Evolutionary conservation across 2,113 vertebrate genomes (phyloP).

Genomic region (Callopanchax toddi): DNA sequence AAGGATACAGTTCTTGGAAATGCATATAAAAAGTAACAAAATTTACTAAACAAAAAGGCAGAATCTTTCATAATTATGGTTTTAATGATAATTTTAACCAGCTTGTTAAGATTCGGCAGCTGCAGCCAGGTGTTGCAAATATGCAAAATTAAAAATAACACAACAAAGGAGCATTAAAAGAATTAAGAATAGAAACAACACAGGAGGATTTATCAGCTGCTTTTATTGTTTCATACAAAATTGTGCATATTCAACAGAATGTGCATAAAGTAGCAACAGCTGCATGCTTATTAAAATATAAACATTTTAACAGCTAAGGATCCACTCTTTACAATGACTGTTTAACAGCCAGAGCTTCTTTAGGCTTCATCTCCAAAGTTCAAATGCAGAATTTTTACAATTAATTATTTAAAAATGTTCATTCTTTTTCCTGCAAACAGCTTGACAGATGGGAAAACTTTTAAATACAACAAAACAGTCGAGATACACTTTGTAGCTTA

Average conservation of each 20-base stretch:
- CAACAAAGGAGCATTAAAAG: no score
- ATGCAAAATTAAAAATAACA: no score
- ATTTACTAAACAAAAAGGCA: no score
- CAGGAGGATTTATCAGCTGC: no score
- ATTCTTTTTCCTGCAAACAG: constrained; percentile 13
- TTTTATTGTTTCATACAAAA: background rate
- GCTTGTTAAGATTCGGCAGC: no score
- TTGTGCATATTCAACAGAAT: constrained; percentile 8
- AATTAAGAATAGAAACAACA: no score
- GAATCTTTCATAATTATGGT: no score
- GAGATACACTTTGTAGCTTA: background rate
- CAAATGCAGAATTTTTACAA: constrained; percentile 13
- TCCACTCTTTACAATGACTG: constrained; percentile 23
- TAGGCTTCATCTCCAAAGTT: no score
- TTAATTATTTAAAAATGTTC: constrained; percentile 5
- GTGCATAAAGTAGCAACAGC: constrained; percentile 21
- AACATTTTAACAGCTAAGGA: constrained; percentile 17
- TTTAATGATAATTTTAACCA: no score
- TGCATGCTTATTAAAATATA: constrained; percentile 20
- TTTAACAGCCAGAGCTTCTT: constrained; percentile 13
- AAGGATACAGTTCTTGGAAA: background rate
- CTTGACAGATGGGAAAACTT: background rate
- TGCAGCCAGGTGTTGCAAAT: no score
- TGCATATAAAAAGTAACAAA: no score
- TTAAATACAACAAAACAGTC: background rate